Evolutionary conservation across 2,797 vertebrate genomes (phyloP).

Genomic region (Coregonus sp.): DNA sequence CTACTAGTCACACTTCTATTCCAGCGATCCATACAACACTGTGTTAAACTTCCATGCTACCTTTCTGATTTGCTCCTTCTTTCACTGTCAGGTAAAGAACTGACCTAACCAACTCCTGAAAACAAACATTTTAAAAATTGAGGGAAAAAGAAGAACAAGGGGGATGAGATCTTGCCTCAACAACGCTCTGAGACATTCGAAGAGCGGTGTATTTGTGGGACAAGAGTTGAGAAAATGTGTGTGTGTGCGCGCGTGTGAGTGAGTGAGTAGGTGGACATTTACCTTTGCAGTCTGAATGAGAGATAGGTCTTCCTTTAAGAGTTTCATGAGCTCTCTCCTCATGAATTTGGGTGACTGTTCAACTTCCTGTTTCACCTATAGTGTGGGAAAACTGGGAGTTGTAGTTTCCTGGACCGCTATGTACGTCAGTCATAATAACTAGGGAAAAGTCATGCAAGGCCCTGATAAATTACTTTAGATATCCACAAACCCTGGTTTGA

Average conservation of each 20-base stretch:
- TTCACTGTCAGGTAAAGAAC: neutral
- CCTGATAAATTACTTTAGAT: constrained; percentile 25
- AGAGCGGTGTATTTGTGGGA: neutral
- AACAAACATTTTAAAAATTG: constrained; percentile 5
- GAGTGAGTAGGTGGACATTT: constrained; percentile 64
- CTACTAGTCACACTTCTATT: constrained; percentile 42
- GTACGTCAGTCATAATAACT: constrained; percentile 43
- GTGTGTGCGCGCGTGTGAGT: neutral
- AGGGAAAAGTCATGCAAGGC: constrained; percentile 62
- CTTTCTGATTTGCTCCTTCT: neutral
- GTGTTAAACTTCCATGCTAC: constrained; percentile 41
- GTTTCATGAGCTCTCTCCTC: constrained; percentile 98
- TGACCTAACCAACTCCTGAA: neutral
- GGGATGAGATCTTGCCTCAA: neutral
- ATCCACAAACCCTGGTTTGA: constrained; percentile 49
- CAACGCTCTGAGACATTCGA: neutral
- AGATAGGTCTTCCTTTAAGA: constrained; percentile 94
- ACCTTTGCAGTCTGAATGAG: constrained; percentile 93
- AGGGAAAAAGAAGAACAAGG: neutral
- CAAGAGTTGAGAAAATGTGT: neutral
- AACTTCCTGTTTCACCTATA: constrained; percentile 96
- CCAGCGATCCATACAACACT: constrained; percentile 27
- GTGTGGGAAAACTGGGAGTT: constrained; percentile 48
- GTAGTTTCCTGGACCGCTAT: constrained; percentile 36
- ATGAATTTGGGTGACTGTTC: constrained; percentile 94